Base-by-base conservation (phyloP, 64 coral and sea anemone species). In the Orbicella faveolata region DNA sequence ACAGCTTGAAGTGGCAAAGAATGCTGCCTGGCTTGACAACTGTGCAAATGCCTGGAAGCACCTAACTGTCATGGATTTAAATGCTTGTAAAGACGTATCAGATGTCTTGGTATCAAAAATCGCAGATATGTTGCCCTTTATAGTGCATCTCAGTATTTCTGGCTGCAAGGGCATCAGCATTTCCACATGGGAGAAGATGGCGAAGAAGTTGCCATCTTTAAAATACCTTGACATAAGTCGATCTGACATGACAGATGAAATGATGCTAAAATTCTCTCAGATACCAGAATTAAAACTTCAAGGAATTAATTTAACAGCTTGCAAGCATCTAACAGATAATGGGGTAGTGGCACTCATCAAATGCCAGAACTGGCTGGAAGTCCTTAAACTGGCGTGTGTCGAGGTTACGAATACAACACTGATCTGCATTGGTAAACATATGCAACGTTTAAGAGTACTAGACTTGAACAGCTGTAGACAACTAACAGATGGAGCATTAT, bases 401-500 rank as follows among this genome's bases (percentile, higher is more conserved):
- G 92, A 97, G 20, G 83, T 97, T 57, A 97, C 95, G 51, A 93
- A 94, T 88, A 94, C 88, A 80, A 97, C 88, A 73, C 34, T 97
- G 61, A 25, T 74, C 34, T 84, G 88, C 18, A 64, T 97, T 55
- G 95, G 88, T 9, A 94, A 97, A 89, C 90, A 97, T 62, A 78
- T 97, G 52, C 64, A 79, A 14, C 23, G 61, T 7, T 89, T 97
- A 57, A 87, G 39, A 41, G 41, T 83, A 9, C 82, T 97, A 73
- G 95, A 97, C 74, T 62, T 97, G 30, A 97, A 97, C 52, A 97
- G 95, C 75, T 97, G 95, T 84, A 89, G 95, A 52, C 95, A 97
- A 61, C 48, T 97, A 14, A 94, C 89, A 52, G 92, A 91, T 88
- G 83, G 51, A 48, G 92, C 88, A 6, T 21, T 97, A 6, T 51